Conservation (phyloP, 1,140 invertebrate genomes). For the Lordiphosa clarofinis region DNA sequence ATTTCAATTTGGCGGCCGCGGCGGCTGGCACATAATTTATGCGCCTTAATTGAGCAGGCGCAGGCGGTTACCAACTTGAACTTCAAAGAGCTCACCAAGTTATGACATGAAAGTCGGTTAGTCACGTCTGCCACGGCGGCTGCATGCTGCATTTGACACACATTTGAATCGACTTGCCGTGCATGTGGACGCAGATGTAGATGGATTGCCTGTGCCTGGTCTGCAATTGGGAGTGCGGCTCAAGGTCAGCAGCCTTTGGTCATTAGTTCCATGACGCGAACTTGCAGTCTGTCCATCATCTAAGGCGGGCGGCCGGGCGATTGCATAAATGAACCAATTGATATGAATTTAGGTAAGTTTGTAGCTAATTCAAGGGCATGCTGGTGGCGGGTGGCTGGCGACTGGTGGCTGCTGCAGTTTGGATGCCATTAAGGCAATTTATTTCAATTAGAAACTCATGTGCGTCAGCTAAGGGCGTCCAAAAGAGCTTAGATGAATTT, state of each 20-base stretch:
- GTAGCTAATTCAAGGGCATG: slow-evolving; percentile 71
- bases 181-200: slow-evolving; percentile 13
- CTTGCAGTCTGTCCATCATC: slow-evolving; percentile 25
- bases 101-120: slow-evolving; percentile 78
- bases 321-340: slow-evolving; percentile 59
- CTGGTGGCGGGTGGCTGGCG: slow-evolving; percentile 12
- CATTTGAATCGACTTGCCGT: slow-evolving; percentile 57
- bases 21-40: slow-evolving; percentile 68
- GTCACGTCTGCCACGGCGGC: slow-evolving; percentile 56
- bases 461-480: slow-evolving; percentile 14
- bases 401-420: slow-evolving; percentile 22
- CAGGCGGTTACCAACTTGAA: slow-evolving; percentile 53
- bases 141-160: slow-evolving; percentile 76
- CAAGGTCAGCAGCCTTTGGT: slow-evolving; percentile 53
- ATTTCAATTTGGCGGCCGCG: slow-evolving; percentile 73
- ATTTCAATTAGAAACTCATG: slow-evolving; percentile 75
- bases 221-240: slow-evolving; percentile 20
- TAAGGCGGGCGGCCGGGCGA: slow-evolving; percentile 4
- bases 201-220: slow-evolving; percentile 15
- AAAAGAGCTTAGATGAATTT: slow-evolving; percentile 24
- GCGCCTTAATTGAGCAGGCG: slow-evolving; percentile 68
- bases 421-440: slow-evolving; percentile 48
- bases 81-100: slow-evolving; percentile 67
- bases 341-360: slow-evolving; percentile 62
- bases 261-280: slow-evolving; percentile 57